A percentile compares a stretch with the other conserved stretches of the same genome.
Conservation (phyloP, 2,113 vertebrate genomes). For the Gnathonemus echidnorhynchus region DNA sequence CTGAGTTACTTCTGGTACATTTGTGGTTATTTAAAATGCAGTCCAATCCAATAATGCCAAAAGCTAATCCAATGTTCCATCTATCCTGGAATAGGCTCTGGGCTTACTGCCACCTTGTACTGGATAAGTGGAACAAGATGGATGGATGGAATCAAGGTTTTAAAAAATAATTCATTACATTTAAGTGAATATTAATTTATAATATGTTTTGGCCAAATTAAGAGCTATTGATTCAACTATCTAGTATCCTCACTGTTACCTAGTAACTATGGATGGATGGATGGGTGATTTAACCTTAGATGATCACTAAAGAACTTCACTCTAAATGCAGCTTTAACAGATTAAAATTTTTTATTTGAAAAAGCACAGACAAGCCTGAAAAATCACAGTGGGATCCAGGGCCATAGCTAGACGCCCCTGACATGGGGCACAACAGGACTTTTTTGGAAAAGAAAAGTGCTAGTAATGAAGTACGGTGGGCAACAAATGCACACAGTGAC, state of each 20-base stretch:
- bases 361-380: neutral
- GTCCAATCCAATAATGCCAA: neutral
- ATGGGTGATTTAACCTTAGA: neutral
- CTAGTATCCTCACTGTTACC: neutral
- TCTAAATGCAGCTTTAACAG: neutral
- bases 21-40: neutral
- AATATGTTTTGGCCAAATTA: neutral
- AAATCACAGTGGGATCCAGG: neutral
- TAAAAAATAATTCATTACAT: neutral
- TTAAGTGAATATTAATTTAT: neutral
- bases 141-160: neutral
- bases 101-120: neutral
- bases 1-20: neutral
- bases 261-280: neutral
- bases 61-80: neutral
- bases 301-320: neutral
- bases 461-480: neutral
- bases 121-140: neutral
- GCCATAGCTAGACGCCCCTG: neutral
- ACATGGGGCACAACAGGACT: neutral
- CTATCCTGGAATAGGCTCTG: neutral
- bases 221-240: neutral
- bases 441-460: neutral
- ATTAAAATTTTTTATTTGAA: neutral
- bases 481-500: neutral